Percentiles rank a stretch among this genome's conserved stretches.
phyloP scores from a whole-genome alignment of 2,797 vertebrate genomes.

The Spinus pinus region DNA sequence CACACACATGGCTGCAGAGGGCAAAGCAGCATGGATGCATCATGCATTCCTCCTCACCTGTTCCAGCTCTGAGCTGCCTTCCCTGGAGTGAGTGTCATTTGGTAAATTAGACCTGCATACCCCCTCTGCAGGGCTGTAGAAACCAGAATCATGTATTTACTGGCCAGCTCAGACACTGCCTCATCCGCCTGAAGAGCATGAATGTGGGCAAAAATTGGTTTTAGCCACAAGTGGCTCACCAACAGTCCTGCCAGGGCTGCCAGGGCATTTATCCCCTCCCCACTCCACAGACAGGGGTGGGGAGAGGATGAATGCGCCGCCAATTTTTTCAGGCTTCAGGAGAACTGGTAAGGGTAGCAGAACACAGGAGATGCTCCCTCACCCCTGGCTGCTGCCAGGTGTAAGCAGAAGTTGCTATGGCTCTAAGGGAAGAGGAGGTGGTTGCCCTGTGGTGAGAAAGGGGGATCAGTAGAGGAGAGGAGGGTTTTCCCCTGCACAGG shows the following conservation, averaged over 20 bases:
- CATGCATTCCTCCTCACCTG: background rate
- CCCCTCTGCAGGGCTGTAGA: background rate
- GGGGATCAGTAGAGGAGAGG: background rate
- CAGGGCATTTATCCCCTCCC: background rate
- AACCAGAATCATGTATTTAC: background rate
- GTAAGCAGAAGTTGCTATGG: background rate
- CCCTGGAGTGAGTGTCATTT: background rate
- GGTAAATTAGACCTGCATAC: background rate
- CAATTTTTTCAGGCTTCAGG: background rate
- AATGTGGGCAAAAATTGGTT: background rate
- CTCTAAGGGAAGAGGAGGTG: background rate
- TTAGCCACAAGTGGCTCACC: background rate
- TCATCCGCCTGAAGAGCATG: rapidly evolving
- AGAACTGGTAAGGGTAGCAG: background rate
- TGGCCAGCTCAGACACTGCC: background rate
- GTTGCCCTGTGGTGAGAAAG: background rate
- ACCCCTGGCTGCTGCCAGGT: background rate
- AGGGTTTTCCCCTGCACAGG: background rate
- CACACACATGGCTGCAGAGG: rapidly evolving
- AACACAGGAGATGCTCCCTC: background rate
- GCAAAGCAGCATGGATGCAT: rapidly evolving
- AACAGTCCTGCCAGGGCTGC: background rate
- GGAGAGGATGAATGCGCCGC: background rate
- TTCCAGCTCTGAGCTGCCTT: background rate
- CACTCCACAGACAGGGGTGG: background rate